Evolutionary conservation across 2,113 vertebrate species (phyloP).

Genomic region (Indicator maculatus): DNA sequence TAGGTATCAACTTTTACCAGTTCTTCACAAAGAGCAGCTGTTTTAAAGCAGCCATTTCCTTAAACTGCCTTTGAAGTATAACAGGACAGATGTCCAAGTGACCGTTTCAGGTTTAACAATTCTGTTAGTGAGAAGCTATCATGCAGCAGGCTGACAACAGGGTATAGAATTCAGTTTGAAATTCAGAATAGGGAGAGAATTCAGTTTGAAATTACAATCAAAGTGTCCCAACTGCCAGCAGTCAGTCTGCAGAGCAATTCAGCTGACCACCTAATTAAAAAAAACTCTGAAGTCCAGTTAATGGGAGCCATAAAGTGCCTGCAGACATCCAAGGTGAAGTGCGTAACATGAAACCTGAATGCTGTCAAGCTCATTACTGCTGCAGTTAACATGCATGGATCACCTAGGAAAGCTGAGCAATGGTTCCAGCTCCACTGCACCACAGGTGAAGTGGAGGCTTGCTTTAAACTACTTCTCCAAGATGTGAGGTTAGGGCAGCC

Average conservation of each 20-base stretch:
- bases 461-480: not conserved
- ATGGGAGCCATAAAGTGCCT: not conserved
- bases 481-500: not conserved
- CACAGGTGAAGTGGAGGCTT: not conserved
- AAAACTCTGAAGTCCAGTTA: not conserved
- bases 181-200: not conserved
- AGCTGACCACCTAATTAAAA: not conserved
- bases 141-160: not conserved
- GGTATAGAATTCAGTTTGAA: not conserved
- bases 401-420: not conserved
- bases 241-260: not conserved
- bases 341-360: not conserved
- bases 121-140: not conserved
- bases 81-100: not conserved
- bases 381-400: not conserved
- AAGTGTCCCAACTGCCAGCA: not conserved
- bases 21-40: not conserved
- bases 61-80: not conserved
- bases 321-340: not conserved
- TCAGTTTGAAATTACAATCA: not conserved
- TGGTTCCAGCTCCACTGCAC: not conserved
- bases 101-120: not conserved
- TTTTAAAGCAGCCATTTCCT: not conserved
- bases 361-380: not conserved
- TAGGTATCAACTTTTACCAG: accelerated